Evolutionary conservation across 2,888 invertebrate species (phyloP).

Genomic region (Crocallis elinguaria): DNA sequence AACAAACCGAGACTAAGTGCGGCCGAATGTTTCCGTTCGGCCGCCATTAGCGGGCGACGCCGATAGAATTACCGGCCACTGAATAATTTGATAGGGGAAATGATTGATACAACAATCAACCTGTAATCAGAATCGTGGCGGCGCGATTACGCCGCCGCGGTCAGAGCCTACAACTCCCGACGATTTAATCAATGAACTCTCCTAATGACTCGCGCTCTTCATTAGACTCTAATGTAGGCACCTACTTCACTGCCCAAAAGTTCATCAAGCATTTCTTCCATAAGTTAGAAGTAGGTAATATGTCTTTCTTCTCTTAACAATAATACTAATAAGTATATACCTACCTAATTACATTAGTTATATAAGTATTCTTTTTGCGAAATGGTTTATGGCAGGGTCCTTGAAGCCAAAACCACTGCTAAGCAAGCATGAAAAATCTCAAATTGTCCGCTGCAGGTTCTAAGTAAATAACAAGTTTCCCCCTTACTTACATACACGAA

Average conservation of each 20-base stretch:
- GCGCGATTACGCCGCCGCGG: conserved; percentile 72
- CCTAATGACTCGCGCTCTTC: conserved; percentile 80
- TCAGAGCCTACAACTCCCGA: conserved; percentile 62
- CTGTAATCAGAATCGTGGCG: conserved; percentile 81
- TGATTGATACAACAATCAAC: conserved; percentile 84
- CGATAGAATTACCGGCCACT: conserved; percentile 81
- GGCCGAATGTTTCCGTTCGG: conserved; percentile 73
- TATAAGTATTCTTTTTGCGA: too few relatives aligned
- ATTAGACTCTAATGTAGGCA: conserved; percentile 49
- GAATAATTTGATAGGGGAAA: conserved; percentile 83
- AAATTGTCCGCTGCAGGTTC: too few relatives aligned
- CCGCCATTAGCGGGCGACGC: conserved; percentile 69
- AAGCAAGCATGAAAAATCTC: too few relatives aligned
- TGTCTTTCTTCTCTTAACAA: too few relatives aligned
- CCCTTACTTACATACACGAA: too few relatives aligned
- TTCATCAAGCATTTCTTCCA: conserved; percentile 60
- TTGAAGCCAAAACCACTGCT: too few relatives aligned
- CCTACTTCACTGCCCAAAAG: background rate
- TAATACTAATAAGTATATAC: too few relatives aligned
- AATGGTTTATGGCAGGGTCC: too few relatives aligned
- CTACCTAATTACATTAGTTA: too few relatives aligned
- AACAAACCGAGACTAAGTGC: conserved; percentile 83
- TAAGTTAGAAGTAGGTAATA: background rate
- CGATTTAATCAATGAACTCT: conserved; percentile 81
- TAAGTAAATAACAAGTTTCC: too few relatives aligned